These are phyloP conservation scores for Euspilapteryx auroguttella DNA, from an alignment of 2,888 invertebrate genomes.

Conservation along the genomic window DNA sequence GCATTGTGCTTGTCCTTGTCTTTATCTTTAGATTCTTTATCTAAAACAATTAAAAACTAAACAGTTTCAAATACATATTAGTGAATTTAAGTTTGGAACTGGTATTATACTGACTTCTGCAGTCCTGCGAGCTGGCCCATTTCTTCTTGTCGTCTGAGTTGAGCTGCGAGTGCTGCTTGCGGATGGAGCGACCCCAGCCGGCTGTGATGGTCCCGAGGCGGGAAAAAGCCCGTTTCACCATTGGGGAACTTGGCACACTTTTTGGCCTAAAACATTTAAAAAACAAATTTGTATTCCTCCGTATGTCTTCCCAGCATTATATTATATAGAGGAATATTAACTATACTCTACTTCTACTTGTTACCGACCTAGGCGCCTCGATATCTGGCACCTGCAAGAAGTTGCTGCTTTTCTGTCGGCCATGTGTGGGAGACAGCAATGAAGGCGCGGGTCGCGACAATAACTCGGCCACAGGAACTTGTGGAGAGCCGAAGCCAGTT, in stretches of 20 bases:
- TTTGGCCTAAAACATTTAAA: slow-evolving; percentile 75
- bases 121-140: slow-evolving; percentile 90
- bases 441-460: slow-evolving; percentile 85
- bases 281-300: too few relatives aligned
- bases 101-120: slow-evolving; percentile 70
- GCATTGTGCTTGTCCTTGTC: slow-evolving; percentile 77
- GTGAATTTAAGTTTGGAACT: neutral
- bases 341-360: too few relatives aligned
- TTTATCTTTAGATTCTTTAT: slow-evolving; percentile 80
- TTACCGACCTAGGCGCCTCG: slow-evolving; percentile 68
- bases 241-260: slow-evolving; percentile 91
- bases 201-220: slow-evolving; percentile 87
- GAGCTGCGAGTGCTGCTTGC: slow-evolving; percentile 80
- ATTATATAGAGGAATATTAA: too few relatives aligned
- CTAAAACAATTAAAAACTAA: too few relatives aligned
- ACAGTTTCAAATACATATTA: too few relatives aligned
- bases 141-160: slow-evolving; percentile 89
- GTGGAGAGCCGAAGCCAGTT: slow-evolving; percentile 90
- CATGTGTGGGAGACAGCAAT: slow-evolving; percentile 82
- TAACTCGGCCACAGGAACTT: slow-evolving; percentile 89
- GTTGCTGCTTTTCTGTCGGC: slow-evolving; percentile 86
- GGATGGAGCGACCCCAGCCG: slow-evolving; percentile 86
- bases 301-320: too few relatives aligned
- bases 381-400: slow-evolving; percentile 91
- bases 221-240: slow-evolving; percentile 92